Evolutionary conservation across 2,113 vertebrate genomes (phyloP), one percentile per base, ranked within the genome.

Genomic region (Crypturellus undulatus): DNA sequence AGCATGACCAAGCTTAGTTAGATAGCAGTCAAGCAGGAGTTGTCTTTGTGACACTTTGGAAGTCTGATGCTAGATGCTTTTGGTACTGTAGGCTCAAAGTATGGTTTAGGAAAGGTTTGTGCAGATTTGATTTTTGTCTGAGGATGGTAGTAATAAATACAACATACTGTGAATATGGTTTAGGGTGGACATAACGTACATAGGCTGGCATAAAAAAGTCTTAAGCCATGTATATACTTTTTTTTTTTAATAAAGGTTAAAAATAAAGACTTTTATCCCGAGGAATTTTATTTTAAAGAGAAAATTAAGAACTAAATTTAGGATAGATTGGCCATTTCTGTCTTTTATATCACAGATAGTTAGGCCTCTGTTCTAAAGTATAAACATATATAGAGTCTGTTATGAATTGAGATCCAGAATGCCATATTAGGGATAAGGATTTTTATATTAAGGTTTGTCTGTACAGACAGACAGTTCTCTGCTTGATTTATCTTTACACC

Each of bases 401-500:
- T 90, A 9, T 18, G 47, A 75, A 28, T 15, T 18, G 82, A 64
- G 83, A 28, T 75, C 21, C 71, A 21, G 69, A 21, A 25, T 71
- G 49, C 25, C 49, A 52, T 38, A 52, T 38, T 38, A 52, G 38
- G 12, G n/a, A 15, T 67, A 6, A 69, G 9, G 47, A 6, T 56
- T 9, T 4, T n/a, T 49, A 4, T 49, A 62, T 52, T 51, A 47
- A 69, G 32, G 67, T 92, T 70, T 0, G 0, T 28, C 62, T 85
- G 69, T 92, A 65, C 14, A 65, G 19, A 32, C 58, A 86, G 88
- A 90, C 92, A 92, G 85, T 49, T 78, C 30, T 62, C 6, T 62
- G 49, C 8, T 72, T 62, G 49, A 7, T 72, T 96, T 96, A 95
- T 96, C 89, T 95, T 54, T 69, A 36, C 47, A 69, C 59, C 11